Evolutionary conservation across 2,113 vertebrate species (phyloP).

Genomic region (Tyto alba): DNA sequence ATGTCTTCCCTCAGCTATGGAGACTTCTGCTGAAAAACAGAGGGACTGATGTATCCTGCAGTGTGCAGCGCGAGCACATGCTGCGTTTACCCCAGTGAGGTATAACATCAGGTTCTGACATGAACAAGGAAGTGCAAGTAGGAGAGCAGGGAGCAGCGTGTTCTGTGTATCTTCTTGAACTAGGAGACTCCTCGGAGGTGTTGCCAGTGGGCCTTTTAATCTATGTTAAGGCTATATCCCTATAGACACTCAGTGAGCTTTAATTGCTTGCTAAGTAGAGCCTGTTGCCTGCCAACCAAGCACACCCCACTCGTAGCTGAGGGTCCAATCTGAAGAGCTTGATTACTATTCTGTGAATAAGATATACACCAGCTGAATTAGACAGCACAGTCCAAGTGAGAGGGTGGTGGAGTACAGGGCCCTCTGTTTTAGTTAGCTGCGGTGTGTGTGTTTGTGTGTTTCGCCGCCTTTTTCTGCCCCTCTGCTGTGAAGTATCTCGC

Average conservation of each 20-base stretch:
- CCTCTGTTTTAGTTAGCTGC: not conserved
- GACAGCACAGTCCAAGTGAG: not conserved
- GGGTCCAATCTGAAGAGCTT: not conserved
- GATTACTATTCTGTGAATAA: not conserved
- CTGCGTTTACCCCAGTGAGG: not conserved
- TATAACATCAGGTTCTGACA: not conserved
- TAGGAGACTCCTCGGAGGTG: not conserved
- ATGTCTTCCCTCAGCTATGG: not conserved
- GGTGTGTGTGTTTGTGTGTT: not conserved
- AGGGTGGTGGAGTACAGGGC: not conserved
- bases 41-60: not conserved
- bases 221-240: not conserved
- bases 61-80: not conserved
- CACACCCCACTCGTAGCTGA: not conserved
- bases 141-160: not conserved
- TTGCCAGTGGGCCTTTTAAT: not conserved
- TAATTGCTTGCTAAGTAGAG: not conserved
- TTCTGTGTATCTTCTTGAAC: not conserved
- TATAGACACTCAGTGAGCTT: not conserved
- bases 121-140: not conserved
- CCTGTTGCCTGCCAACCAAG: not conserved
- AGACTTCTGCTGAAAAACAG: not conserved
- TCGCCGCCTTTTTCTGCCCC: not conserved
- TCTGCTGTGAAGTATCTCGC: not conserved
- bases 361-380: not conserved